Evolutionary conservation across 2,888 invertebrate species (phyloP).

Genomic region (Branchipolynoe longqiensis): DNA sequence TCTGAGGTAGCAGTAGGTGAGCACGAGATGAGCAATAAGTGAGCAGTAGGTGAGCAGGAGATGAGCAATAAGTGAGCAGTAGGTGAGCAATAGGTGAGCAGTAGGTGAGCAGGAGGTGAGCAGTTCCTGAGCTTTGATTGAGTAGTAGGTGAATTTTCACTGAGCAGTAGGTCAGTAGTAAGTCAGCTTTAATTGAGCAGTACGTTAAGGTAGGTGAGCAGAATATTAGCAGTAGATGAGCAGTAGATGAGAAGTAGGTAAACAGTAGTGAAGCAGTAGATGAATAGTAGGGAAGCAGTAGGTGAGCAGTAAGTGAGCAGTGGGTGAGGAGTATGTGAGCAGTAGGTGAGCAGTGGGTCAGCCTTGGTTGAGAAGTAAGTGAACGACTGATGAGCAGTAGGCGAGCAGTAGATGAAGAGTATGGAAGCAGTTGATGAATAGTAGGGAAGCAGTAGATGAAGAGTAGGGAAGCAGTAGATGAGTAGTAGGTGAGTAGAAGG

Average conservation of each 20-base stretch:
- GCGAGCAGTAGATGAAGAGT: background rate
- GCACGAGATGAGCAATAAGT: too few species aligned
- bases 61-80: too few species aligned
- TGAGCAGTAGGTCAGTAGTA: background rate
- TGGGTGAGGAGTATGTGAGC: background rate
- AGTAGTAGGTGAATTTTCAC: background rate
- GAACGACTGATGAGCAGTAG: background rate
- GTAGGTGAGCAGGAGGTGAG: background rate
- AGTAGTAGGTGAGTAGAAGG: background rate
- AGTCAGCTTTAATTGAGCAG: background rate
- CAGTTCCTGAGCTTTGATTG: background rate
- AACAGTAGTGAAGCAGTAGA: background rate
- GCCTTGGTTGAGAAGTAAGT: background rate
- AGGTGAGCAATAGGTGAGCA: background rate
- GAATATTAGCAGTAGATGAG: background rate
- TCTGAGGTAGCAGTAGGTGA: too few species aligned
- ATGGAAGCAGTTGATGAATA: background rate
- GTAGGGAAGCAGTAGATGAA: background rate
- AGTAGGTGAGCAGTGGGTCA: background rate
- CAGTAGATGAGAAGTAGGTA: background rate
- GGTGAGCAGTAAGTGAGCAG: background rate
- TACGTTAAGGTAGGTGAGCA: background rate
- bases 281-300: background rate
- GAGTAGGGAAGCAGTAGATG: background rate
- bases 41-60: too few species aligned